A percentile compares a stretch with the other conserved stretches of the same genome.
Conservation (phyloP, 1,140 invertebrate species). For the Leptinotarsa lineolata region DNA sequence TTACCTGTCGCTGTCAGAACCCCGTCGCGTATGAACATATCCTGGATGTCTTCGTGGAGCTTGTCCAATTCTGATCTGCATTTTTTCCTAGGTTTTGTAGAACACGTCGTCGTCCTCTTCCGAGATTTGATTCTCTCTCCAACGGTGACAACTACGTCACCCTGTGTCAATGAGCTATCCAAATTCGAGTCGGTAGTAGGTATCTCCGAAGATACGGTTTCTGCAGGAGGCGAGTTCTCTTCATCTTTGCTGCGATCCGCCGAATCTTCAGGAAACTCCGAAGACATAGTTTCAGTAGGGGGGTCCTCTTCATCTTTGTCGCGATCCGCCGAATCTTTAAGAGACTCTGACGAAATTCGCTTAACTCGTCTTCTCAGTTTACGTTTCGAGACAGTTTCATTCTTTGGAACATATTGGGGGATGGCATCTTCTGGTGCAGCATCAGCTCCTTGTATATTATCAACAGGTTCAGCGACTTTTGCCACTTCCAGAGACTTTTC, state of each 20-base stretch:
- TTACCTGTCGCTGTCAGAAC: conserved; percentile 62
- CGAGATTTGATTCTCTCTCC: conserved; percentile 48
- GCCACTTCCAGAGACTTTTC: neutral
- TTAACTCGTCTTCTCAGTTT: neutral
- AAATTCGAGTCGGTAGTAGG: neutral
- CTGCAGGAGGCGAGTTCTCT: neutral
- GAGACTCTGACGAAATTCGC: conserved; percentile 10
- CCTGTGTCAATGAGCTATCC: conserved; percentile 15
- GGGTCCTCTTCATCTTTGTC: conserved; percentile 10
- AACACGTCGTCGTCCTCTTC: conserved; percentile 28
- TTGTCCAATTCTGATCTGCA: conserved; percentile 61
- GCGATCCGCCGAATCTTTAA: conserved; percentile 21
- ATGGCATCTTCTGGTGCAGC: neutral
- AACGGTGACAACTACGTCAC: conserved; percentile 36
- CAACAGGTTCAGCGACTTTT: conserved; percentile 21
- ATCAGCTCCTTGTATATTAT: conserved; percentile 19
- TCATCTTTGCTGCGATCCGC: conserved; percentile 1
- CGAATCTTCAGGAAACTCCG: conserved; percentile 18
- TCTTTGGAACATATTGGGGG: conserved; percentile 16
- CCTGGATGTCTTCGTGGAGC: conserved; percentile 69
- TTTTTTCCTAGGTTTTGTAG: conserved; percentile 38
- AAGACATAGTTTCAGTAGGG: neutral
- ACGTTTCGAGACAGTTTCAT: conserved; percentile 7
- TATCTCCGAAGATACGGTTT: neutral
- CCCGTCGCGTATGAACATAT: conserved; percentile 69